Evolutionary conservation across 2,888 invertebrate genomes (phyloP), one percentile per base, ranked within the genome.

Genomic region (Tinea semifulvella): DNA sequence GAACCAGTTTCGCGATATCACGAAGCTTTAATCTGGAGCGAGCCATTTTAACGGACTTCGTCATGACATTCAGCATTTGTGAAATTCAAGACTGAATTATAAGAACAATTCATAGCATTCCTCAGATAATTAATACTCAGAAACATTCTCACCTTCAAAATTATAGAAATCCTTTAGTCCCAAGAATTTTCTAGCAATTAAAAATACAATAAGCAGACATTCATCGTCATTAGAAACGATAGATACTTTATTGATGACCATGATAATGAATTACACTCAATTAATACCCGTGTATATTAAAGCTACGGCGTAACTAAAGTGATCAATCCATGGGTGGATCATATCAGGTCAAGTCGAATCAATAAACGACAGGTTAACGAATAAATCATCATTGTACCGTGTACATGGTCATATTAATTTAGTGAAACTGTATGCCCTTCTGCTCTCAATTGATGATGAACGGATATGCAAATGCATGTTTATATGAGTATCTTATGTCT

Each of bases 401-500:
- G 53, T 57, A 58, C 72, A 71, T 58, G 79, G 80, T 61, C 76
- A 65, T 69, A 71, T 74, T 74, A 77, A 77, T 79, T 72, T 61
- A 56, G 53, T 13, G 13, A n/a, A 22, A 51, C 47, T 45, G 47
- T 13, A n/a, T 44, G 56, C 54, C 51, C 53, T 52, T 50, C 48
- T 48, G 26, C 10, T n/a, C 7, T 35, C 35, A 35, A 35, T 35
- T 35, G 13, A 26, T 26, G 26, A 6, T n/a, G n/a, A n/a, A n/a
- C n/a, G n/a, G n/a, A n/a, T n/a, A n/a, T n/a, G n/a, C n/a, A n/a
- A n/a, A n/a, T n/a, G n/a, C n/a, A n/a, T n/a, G n/a, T n/a, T n/a
- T n/a, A n/a, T n/a, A n/a, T n/a, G n/a, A n/a, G n/a, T n/a, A n/a
- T n/a, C n/a, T n/a, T n/a, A n/a, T n/a, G n/a, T n/a, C n/a, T n/a